Base-by-base conservation (phyloP, 2,113 vertebrate genomes). In the Bubo bubo region DNA sequence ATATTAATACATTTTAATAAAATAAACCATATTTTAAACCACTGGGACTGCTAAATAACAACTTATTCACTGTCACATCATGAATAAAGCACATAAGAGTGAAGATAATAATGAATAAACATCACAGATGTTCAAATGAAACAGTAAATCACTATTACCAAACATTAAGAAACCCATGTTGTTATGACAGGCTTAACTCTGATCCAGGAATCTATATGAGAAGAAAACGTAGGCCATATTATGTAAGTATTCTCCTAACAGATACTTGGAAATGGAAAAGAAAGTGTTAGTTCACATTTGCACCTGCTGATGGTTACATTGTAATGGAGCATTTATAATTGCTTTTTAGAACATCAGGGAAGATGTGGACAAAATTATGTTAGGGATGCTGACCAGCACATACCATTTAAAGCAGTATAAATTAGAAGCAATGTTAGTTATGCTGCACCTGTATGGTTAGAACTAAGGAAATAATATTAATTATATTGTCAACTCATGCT, bases 91-190 rank as follows among this genome's bases (percentile, higher is more conserved):
- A 63, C 14, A 0, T 62, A 86, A 70, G n/a, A 94, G 35, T 28
- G 23, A 95, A 35, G 47, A 75, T 66, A 93, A 86, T 47, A 85
- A 94, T 50, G 71, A 95, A 95, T 66, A 91, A 94, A 95, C 28
- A 90, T 35, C 80, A 87, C 35, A 95, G n/a, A 85, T 85, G 71
- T 91, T 82, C 62, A 91, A 93, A 90, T 63, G 80, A 95, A 97
- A 74, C n/a, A 70, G 80, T 47, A 95, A 95, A 94, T 89, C 45
- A 75, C 66, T 91, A 75, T 72, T 87, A 94, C 50, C 88, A 95
- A 89, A 49, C 27, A 75, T 59, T 66, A 87, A 77, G 86, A 95
- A 93, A 87, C 37, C 64, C 73, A 55, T 10, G 14, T 24, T 87
- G 62, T 87, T 89, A 87, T 85, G 67, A 90, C 55, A 93, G 26